A percentile compares a stretch with the other conserved stretches of the same genome.
phyloP scores from a whole-genome alignment of 64 coral and sea anemone species.

The Stichodactyla helianthus region DNA sequence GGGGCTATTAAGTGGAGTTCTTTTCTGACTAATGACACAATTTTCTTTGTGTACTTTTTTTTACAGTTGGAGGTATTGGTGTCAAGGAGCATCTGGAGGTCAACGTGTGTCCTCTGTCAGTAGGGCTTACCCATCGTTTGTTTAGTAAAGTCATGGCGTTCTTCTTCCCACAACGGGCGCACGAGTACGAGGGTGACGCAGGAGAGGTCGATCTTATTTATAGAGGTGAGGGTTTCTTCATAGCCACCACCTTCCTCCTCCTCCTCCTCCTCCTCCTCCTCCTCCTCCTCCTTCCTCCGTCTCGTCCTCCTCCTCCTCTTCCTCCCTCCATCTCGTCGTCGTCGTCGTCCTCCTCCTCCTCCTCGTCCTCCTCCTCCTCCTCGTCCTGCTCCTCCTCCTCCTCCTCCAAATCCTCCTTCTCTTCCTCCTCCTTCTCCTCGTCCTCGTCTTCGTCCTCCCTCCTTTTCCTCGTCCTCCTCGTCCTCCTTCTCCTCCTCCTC shows the following conservation, averaged over 20 bases:
- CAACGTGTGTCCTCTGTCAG: slow-evolving; percentile 91
- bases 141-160: slow-evolving; percentile 90
- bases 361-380: background rate
- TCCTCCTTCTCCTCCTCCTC: background rate
- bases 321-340: background rate
- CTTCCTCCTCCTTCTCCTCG: background rate
- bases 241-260: background rate
- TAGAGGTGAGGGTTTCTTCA: slow-evolving; percentile 34
- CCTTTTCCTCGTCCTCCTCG: background rate
- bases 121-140: slow-evolving; percentile 68
- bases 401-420: background rate
- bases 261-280: too few relatives aligned
- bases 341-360: background rate
- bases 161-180: slow-evolving; percentile 89
- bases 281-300: background rate
- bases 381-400: background rate
- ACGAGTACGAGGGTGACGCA: slow-evolving; percentile 74
- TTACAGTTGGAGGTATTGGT: slow-evolving; percentile 91
- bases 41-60: background rate
- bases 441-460: background rate
- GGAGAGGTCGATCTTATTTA: slow-evolving; percentile 66
- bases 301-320: background rate
- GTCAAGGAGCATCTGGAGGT: slow-evolving; percentile 98
- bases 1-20: too few relatives aligned
- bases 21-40: too few relatives aligned